phyloP scores from a whole-genome alignment of 2,888 invertebrate genomes.

The Tenthredo amoena region DNA sequence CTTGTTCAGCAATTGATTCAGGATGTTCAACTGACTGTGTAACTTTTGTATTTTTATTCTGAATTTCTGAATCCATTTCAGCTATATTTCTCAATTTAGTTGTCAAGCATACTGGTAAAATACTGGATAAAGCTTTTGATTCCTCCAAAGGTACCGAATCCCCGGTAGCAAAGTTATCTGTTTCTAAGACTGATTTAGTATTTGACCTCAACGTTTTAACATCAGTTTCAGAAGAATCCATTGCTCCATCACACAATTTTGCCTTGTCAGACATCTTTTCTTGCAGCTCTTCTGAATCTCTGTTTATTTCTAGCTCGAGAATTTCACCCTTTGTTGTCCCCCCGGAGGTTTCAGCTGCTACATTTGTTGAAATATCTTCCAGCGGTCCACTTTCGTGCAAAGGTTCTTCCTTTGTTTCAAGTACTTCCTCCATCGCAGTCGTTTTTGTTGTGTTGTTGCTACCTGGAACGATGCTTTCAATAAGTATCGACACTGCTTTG shows the following conservation, averaged over 20 bases:
- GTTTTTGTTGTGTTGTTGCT: not conserved
- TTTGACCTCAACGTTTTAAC: not conserved
- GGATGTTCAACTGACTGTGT: not conserved
- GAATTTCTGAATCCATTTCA: not conserved
- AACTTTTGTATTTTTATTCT: not conserved
- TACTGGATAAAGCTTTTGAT: not conserved
- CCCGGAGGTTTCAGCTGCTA: not conserved
- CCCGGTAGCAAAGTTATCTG: not conserved
- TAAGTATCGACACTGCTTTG: not conserved
- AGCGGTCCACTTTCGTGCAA: not conserved
- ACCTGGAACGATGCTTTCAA: not conserved
- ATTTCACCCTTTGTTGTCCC: not conserved
- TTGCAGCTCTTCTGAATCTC: not conserved
- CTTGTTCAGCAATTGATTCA: not conserved
- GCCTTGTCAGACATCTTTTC: not conserved
- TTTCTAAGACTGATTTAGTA: not conserved
- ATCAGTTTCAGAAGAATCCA: slow-evolving; percentile 37
- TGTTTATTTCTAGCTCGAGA: not conserved
- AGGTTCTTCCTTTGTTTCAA: not conserved
- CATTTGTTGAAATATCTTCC: not conserved
- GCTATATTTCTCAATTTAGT: not conserved
- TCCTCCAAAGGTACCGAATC: not conserved
- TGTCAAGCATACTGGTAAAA: not conserved
- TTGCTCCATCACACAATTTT: not conserved
- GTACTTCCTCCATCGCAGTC: not conserved